Evolutionary conservation across 2,888 invertebrate species (phyloP).

Genomic region (Eudasyphora cyanicolor): DNA sequence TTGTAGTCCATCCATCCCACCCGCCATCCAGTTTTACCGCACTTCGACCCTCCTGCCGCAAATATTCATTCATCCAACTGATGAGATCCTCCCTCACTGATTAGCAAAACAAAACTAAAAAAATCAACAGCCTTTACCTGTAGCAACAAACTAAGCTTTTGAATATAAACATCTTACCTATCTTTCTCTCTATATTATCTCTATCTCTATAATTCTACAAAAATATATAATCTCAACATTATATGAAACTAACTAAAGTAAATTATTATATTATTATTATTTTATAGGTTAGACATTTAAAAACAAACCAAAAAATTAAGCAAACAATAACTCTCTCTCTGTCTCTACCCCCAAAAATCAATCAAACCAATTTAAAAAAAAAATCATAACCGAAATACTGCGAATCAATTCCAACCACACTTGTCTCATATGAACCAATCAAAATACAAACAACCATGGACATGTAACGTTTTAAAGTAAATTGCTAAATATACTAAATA

Average conservation of each 20-base stretch:
- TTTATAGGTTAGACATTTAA: constrained; percentile 63
- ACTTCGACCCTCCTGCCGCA: not conserved
- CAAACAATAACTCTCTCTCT: constrained; percentile 37
- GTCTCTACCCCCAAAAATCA: constrained; percentile 14
- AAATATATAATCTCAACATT: constrained; percentile 25
- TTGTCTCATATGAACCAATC: constrained; percentile 43
- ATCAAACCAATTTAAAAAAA: constrained; percentile 22
- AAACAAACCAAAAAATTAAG: constrained; percentile 32
- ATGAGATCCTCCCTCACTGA: not conserved
- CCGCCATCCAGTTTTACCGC: not conserved
- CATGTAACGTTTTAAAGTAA: constrained; percentile 2
- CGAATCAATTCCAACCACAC: constrained; percentile 53
- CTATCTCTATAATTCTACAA: not conserved
- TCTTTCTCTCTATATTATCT: not conserved
- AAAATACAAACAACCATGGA: constrained; percentile 38
- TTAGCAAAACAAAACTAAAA: no score
- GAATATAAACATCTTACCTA: constrained; percentile 28
- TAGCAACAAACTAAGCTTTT: constrained; percentile 12
- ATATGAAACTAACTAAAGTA: constrained; percentile 43
- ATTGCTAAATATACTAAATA: constrained; percentile 8
- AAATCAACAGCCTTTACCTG: not conserved
- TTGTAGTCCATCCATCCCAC: not conserved
- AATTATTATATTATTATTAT: constrained; percentile 52
- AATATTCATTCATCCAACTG: not conserved
- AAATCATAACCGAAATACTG: constrained; percentile 39